These are phyloP conservation scores for Batillaria attramentaria DNA, from an alignment of 1,140 invertebrate species.

Conservation along the genomic window DNA sequence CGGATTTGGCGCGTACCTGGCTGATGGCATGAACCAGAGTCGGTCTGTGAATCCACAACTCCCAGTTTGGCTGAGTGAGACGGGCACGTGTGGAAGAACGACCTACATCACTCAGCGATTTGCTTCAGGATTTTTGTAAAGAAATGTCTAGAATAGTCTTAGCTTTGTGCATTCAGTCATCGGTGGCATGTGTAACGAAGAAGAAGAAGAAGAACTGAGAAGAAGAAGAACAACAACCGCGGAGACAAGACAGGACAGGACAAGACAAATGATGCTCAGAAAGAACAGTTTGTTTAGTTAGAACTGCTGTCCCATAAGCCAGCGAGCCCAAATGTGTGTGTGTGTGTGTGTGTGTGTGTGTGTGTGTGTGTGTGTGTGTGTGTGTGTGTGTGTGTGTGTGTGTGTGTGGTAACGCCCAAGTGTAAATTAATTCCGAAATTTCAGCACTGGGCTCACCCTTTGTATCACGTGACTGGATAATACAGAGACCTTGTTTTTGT, in stretches of 20 bases:
- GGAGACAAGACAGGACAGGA: not conserved
- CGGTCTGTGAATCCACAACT: not conserved
- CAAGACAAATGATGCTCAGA: not conserved
- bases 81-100: conserved; percentile 82
- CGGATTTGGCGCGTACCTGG: conserved; percentile 76
- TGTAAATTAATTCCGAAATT: no score
- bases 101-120: conserved; percentile 80
- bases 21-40: conserved; percentile 71
- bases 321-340: not conserved
- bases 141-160: conserved; percentile 12
- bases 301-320: not conserved
- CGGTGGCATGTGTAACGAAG: not conserved
- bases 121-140: conserved; percentile 77
- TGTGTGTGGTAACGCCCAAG: no score
- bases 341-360: no score
- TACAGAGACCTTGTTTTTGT: no score
- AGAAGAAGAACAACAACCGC: not conserved
- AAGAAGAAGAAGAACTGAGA: no score
- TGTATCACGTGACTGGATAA: no score
- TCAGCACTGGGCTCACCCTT: no score
- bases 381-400: no score
- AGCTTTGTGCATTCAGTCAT: not conserved
- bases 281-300: not conserved
- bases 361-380: no score
- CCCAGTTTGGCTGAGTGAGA: conserved; percentile 81